A percentile compares a stretch with the other conserved stretches of the same genome.
phyloP scores from a whole-genome alignment of 35 echinoderm and acorn worm genomes.

The Chiridota heheva region DNA sequence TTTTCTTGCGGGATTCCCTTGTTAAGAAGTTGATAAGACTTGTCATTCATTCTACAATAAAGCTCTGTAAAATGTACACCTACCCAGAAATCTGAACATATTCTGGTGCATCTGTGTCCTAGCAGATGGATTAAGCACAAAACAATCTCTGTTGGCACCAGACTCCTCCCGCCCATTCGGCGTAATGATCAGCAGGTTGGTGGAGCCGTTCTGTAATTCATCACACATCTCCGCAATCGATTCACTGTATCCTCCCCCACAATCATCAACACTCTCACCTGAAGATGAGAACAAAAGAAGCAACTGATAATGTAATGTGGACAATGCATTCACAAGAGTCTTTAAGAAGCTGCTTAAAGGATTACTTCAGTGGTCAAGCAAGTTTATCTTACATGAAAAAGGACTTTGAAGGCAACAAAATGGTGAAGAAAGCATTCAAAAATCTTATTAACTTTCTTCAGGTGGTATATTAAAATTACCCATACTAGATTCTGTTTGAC shows the following conservation, averaged over 20 bases:
- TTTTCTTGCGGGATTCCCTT: no score
- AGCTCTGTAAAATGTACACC: not conserved
- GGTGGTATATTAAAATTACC: no score
- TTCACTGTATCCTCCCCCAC: slow-evolving; percentile 96
- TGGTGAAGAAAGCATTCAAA: no score
- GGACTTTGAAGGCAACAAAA: no score
- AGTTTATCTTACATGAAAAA: no score
- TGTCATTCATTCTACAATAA: no score
- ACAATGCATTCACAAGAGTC: not conserved
- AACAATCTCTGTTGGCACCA: slow-evolving; percentile 94
- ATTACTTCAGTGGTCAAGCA: no score
- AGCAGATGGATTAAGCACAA: slow-evolving; percentile 80
- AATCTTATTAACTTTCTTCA: no score
- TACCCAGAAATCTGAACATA: slow-evolving; percentile 96
- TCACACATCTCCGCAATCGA: slow-evolving; percentile 99
- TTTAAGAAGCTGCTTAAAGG: not conserved
- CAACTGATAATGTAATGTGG: not conserved
- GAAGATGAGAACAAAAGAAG: not conserved
- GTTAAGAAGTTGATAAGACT: no score
- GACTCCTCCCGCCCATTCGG: slow-evolving; percentile 94
- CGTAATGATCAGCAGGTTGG: slow-evolving; percentile 85
- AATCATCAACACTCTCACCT: slow-evolving; percentile 99
- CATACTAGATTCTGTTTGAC: no score
- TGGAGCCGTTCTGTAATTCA: slow-evolving; percentile 96
- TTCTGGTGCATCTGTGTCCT: slow-evolving; percentile 73